Evolutionary conservation across 2,113 vertebrate genomes (phyloP), one percentile per base, ranked within the genome.

Genomic region (Lagopus leucura): DNA sequence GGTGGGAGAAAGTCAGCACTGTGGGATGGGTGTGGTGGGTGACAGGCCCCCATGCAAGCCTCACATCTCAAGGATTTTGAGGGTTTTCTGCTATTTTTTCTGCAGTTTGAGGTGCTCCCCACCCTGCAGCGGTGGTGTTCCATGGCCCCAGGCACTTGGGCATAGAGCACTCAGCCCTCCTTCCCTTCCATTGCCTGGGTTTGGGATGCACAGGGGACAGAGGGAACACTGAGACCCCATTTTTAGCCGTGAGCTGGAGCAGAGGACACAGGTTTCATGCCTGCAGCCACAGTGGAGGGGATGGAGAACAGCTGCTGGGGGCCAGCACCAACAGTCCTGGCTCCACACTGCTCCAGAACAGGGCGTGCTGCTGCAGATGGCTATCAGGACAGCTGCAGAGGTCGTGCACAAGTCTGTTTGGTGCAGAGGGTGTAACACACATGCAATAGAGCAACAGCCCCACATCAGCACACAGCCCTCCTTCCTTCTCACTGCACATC

Each of bases 141-240:
- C 48, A 0, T 0, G 0, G 40, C 43, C 74, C 58, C 67, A 54
- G 1, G 50, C 32, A 43, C 19, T 18, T 28, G 14, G 67, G 40
- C 60, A 63, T 0, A 1, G 60, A 58, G 32, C 55, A 50, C 8
- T 27, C 45, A 40, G 6, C 22, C 17, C 45, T 34, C 36, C 20
- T 79, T 15, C 50, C 8, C 27, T 16, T 40, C 27, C 27, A 47
- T 38, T 3, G 7, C 19, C 32, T 47, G 60, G 11, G 4, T 11
- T 52, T 30, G 32, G 54, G 27, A n/a, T 45, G 28, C 24, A 6
- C 45, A 32, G 0, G 4, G 82, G 48, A 28, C 10, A 24, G 32
- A 15, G 16, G 1, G 43, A 55, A 13, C 55, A 18, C 45, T 8
- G 73, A 34, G 28, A 36, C 20, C 17, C 28, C 0, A 0, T 4